Evolutionary conservation across 1,140 invertebrate species (phyloP), one percentile per base, ranked within the genome.

Genomic region (Philopotamus ludificatus): DNA sequence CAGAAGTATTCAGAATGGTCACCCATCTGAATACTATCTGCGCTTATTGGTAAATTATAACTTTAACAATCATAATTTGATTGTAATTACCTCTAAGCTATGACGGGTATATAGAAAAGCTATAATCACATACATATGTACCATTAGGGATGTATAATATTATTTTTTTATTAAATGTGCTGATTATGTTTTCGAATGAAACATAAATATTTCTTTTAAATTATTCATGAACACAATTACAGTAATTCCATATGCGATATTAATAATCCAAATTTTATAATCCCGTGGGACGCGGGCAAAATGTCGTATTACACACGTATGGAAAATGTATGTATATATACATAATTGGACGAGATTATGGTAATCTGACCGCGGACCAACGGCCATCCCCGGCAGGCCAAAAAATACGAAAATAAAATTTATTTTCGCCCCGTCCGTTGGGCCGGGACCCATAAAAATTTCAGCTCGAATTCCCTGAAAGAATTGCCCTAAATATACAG

Each of bases 401-500:
- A 10, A 51, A 34, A 22, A 23, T 10, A 26, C 7, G 51, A 28
- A 21, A 34, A 57, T 57, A 57, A 57, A 57, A 39, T 57, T 57
- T 57, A 57, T 57, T 57, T 39, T 26, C 26, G 54, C n/a, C 12
- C 12, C 50, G 22, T 26, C 23, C 50, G 50, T 25, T 53, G 3
- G 50, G 8, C 16, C 20, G 49, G 20, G 10, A 34, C 28, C 54
- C 54, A 57, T 57, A 57, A 57, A 57, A 57, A 57, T 57, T 57
- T 39, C 54, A 39, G 54, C 26, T 22, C 54, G 54, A 57, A 57
- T 41, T 57, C 18, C 20, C 54, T 16, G n/a, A 12, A 57, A 57
- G 54, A 57, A 57, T 57, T 57, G 54, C 26, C 54, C 54, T 57
- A 57, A 57, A 57, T 57, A 57, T 21, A 21, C 26, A 21, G 22